These are phyloP conservation scores for Cepaea hortensis DNA, from an alignment of 2,888 invertebrate species.

Conservation along the genomic window DNA sequence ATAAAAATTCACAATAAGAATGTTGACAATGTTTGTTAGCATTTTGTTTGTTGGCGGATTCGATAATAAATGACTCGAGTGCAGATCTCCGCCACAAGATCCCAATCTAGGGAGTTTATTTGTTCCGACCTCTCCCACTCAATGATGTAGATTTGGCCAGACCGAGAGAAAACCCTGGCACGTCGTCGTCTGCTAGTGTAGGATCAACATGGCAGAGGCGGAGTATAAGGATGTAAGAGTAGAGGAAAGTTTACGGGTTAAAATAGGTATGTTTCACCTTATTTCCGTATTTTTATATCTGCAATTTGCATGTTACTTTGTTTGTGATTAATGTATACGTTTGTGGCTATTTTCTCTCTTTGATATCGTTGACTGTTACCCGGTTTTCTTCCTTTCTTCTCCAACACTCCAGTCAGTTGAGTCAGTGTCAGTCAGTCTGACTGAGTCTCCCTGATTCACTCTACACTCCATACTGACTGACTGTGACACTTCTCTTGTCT, in stretches of 20 bases:
- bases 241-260: slow-evolving; percentile 94
- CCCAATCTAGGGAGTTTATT: too few relatives aligned
- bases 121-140: too few relatives aligned
- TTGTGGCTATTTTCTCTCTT: background rate
- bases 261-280: slow-evolving; percentile 87
- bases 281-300: background rate
- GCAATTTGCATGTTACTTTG: background rate
- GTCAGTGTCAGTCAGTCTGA: too few relatives aligned
- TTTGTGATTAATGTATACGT: background rate
- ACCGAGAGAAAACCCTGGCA: background rate
- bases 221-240: slow-evolving; percentile 83
- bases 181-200: background rate
- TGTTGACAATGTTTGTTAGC: too few relatives aligned
- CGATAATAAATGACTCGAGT: too few relatives aligned
- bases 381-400: background rate
- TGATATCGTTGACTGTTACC: background rate
- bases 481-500: too few relatives aligned
- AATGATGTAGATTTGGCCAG: too few relatives aligned
- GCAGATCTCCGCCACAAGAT: too few relatives aligned
- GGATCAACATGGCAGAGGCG: slow-evolving; percentile 62
- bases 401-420: background rate
- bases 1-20: too few relatives aligned
- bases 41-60: too few relatives aligned
- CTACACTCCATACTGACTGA: too few relatives aligned
- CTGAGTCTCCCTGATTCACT: too few relatives aligned